Base-by-base conservation (phyloP, 2,797 vertebrate genomes). In the Sebastes umbrosus region DNA sequence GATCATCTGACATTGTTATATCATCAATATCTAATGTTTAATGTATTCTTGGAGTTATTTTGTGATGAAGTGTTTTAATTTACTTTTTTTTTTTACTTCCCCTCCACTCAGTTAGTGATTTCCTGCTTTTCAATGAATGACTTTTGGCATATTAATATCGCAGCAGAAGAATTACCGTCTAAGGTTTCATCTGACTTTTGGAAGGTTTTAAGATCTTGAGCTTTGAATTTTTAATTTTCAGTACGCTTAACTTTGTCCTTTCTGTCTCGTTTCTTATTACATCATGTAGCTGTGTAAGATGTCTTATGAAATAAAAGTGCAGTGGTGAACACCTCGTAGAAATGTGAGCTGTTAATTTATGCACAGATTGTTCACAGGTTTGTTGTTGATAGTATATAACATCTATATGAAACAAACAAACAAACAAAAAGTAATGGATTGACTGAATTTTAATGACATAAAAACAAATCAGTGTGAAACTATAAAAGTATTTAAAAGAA, bases 1-100 rank as follows among this genome's bases (percentile, higher is more conserved):
- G 54, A 88, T 81, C 36, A 58, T 80, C 70, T 50, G 12, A 69
- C 84, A 64, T 57, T 65, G 73, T 83, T 83, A 87, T 70, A 77
- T 83, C 80, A 90, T 72, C 60, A 67, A 76, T 83, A 80, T 73
- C 46, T 85, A 77, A 80, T 79, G 70, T 77, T 80, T 80, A 79
- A 90, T 79, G 73, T 75, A 80, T 87, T 87, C 32, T 67, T 46
- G 54, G 64, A 84, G 75, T 84, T 82, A 71, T 77, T 84, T 85
- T 83, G 59, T 92, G 88, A 92, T 84, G 6, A 88, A 93, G 77
- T 75, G 90, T 75, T 92, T 90, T 87, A 82, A 91, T 90, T 66
- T 67, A 18, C 73, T 58, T 32, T 12, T 27, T 22, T 14, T 34
- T 18, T 57, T 4, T 11, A 14, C 67, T 68, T 73, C 60, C 74